Evolutionary conservation across 2,797 vertebrate genomes (phyloP), one percentile per base, ranked within the genome.

Genomic region (Cephalopachus bancanus): DNA sequence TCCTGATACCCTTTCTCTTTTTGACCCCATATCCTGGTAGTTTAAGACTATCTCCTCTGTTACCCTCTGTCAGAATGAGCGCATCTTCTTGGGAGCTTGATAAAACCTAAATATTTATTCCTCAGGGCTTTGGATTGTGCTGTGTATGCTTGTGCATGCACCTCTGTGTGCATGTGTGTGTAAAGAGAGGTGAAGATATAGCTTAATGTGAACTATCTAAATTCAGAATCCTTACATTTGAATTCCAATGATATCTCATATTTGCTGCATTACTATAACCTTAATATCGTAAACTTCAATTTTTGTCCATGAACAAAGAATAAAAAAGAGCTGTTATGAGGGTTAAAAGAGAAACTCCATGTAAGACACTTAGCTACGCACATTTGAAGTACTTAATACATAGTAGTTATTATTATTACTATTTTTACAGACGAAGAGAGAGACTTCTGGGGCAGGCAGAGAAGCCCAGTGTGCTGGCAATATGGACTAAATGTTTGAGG

Each of bases 401-500:
- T 65, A 24, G 60, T 44, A 86, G 15, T 89, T 76, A 51, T 71
- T 17, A 69, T 86, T 74, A 75, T 74, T 20, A 28, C 28, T 69
- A 59, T 17, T 90, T 91, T 86, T 57, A 94, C 14, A 49, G 16
- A 92, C 22, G 65, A 62, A 89, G 49, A 67, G 11, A 91, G 11
- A 92, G 10, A 71, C 6, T 76, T 76, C 24, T 88, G 55, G 60
- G 37, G 4, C 2, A 94, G 33, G 15, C 5, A 67, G 53, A 93
- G 59, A 93, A 85, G n/a, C 15, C 57, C 30, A 85, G 33, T 85
- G 26, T 83, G 22, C 22, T 65, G 37, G 24, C 74, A 79, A 89
- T 24, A 89, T 79, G 83, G 87, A 57, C 37, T 65, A 91, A 96
- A 87, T 90, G 3, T 74, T 84, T 62, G 49, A 62, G n/a, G 71